Conservation (phyloP, 2,797 vertebrate species). For the Schizopygopsis malacanthus region DNA sequence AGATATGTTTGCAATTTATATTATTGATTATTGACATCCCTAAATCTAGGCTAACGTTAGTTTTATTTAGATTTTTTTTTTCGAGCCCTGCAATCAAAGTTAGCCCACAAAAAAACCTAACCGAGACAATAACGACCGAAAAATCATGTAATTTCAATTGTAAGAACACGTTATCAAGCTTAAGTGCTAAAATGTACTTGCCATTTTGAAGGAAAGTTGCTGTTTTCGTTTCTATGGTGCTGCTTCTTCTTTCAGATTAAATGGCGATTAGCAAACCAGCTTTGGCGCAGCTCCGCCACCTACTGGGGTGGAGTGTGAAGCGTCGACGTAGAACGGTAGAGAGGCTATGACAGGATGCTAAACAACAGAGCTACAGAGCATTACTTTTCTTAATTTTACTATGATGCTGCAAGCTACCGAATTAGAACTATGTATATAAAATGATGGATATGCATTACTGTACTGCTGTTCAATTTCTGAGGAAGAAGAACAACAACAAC, state of each 20-base stretch:
- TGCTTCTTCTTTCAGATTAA: not conserved
- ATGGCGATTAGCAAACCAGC: not conserved
- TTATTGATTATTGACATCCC: not conserved
- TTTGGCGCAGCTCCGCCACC: not conserved
- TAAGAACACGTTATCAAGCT: not conserved
- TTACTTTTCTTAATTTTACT: not conserved
- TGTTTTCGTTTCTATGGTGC: not conserved
- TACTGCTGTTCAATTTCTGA: not conserved
- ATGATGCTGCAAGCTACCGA: not conserved
- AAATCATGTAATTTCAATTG: not conserved
- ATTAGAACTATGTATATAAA: not conserved
- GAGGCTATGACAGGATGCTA: no score
- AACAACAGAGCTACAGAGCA: no score
- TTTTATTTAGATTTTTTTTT: not conserved
- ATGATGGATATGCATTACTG: not conserved
- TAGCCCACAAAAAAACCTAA: not conserved
- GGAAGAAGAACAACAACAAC: no score
- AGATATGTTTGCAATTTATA: not conserved
- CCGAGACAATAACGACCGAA: not conserved
- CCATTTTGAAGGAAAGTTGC: not conserved
- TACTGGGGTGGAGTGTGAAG: not conserved
- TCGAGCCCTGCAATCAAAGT: not conserved
- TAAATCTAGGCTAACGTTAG: not conserved
- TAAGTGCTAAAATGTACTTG: not conserved
- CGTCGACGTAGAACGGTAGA: not conserved